Evolutionary conservation across 2,797 vertebrate genomes (phyloP).

Genomic region (Epinephelus awoara): DNA sequence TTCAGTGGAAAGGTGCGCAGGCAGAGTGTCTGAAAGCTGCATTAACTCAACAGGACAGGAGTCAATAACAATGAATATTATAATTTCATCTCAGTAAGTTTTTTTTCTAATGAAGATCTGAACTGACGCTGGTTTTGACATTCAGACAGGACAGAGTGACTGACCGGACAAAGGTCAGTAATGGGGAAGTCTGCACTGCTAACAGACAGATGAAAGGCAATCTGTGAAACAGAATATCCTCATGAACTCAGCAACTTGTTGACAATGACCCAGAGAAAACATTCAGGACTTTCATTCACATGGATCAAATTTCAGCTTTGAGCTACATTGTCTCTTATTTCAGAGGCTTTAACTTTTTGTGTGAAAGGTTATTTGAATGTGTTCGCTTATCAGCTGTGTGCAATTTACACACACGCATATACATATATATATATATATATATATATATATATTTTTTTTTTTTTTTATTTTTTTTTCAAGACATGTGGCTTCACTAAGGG

Average conservation of each 20-base stretch:
- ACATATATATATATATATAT: too few species aligned
- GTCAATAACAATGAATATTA: conserved; percentile 4
- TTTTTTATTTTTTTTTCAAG: too few species aligned
- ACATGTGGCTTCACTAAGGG: neutral
- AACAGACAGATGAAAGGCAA: conserved; percentile 52
- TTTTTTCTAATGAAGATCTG: neutral
- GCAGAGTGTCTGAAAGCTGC: conserved; percentile 17
- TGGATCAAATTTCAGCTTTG: conserved; percentile 31
- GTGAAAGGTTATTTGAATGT: neutral
- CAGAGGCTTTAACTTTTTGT: neutral
- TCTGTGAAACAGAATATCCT: conserved; percentile 48
- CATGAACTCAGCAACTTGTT: conserved; percentile 39
- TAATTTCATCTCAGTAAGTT: neutral
- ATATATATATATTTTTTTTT: too few species aligned
- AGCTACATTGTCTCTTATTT: conserved; percentile 20
- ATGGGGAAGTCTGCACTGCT: conserved; percentile 33
- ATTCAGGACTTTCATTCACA: conserved; percentile 44
- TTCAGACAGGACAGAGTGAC: neutral
- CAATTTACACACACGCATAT: neutral
- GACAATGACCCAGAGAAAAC: conserved; percentile 47
- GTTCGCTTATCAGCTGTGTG: neutral
- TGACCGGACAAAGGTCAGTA: conserved; percentile 18
- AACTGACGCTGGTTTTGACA: conserved; percentile 12
- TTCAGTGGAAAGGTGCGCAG: conserved; percentile 59
- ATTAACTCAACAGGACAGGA: conserved; percentile 24